Evolutionary conservation across 2,113 vertebrate species (phyloP), one percentile per base, ranked within the genome.

Genomic region (Ctenomys sociabilis): DNA sequence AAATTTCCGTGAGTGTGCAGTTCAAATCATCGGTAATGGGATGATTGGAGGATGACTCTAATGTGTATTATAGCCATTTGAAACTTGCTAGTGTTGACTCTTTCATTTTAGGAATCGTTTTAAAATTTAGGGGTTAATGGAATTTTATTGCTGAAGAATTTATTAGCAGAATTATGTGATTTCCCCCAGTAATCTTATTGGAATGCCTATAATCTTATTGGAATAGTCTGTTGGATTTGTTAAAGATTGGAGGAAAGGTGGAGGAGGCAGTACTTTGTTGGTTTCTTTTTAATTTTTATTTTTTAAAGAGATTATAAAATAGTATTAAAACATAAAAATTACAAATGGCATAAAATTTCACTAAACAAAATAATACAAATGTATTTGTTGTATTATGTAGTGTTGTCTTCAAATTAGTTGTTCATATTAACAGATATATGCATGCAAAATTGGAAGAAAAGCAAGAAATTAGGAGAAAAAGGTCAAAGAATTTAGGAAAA

Each of bases 51-150:
- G 45, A 32, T 82, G 28, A 96, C 64, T 37, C 32, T 83, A 16
- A 43, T 30, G 11, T 72, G 32, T 54, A 80, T 80, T 49, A 3
- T 72, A 63, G 85, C 32, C 72, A 4, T 83, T 82, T 85, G 61
- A 88, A 84, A 40, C 87, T 83, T 75, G 26, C 52, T 1, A 59
- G 19, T 66, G 19, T 78, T 95, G 16, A 85, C 19, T 61, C 24
- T 85, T 75, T 68, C 30, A 66, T 90, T 92, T 91, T 3, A 57
- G 54, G n/a, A 81, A 37, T 40, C 1, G 75, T 24, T 75, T 94
- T 96, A 95, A 83, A 94, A 94, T 63, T 49, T 83, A 40, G 43
- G n/a, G 28, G 21, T 87, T 63, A 57, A 75, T 89, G 57, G 68
- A 49, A 49, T 95, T 93, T 95, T 94, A 61, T 59, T 32, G 45